Base-by-base conservation (phyloP, 1,140 invertebrate genomes). In the Andricus grossulariae region DNA sequence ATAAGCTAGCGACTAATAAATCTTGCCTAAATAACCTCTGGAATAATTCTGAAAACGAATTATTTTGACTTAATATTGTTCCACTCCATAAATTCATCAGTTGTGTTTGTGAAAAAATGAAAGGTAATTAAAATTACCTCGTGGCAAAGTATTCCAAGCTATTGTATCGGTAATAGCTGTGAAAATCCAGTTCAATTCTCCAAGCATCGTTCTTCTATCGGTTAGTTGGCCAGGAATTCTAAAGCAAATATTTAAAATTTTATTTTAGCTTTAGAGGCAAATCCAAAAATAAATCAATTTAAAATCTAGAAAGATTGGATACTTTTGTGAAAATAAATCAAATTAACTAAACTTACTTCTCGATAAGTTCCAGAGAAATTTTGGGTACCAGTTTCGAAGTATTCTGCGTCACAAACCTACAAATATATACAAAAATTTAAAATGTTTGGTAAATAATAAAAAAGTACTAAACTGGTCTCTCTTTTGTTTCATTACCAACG, bases 131-230 rank as follows among this genome's bases (percentile, higher is more conserved):
- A 54, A 80, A 21, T 83, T 87, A 95, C 95, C 95, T 93, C 94
- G 93, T 16, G 98, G 97, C 77, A 99, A 92, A 55, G 96, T 97
- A 88, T 99, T 99, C 98, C 98, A 99, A 0, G 99, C 99, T 88
- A 99, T 99, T n/a, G 99, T 99, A 90, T 99, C 99, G 3, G 99
- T 99, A 74, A 99, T 99, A 10, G 99, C 99, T 50, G 99, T 99
- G 92, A 99, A 99, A 88, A 99, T 99, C 99, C 99, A 99, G 93
- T 99, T 99, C 55, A 99, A 92, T 93, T 99, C 98, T 73, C 99
- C 99, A 76, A 99, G 93, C 96, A 99, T 98, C 39, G 99, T 99
- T 84, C 98, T 94, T 50, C 99, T 93, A 92, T 99, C 99, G 83
- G 96, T 98, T 74, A 99, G 93, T 88, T 97, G 95, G 10, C 99